Conservation (phyloP, 2,888 invertebrate species). For the Drosophila algonquin region DNA sequence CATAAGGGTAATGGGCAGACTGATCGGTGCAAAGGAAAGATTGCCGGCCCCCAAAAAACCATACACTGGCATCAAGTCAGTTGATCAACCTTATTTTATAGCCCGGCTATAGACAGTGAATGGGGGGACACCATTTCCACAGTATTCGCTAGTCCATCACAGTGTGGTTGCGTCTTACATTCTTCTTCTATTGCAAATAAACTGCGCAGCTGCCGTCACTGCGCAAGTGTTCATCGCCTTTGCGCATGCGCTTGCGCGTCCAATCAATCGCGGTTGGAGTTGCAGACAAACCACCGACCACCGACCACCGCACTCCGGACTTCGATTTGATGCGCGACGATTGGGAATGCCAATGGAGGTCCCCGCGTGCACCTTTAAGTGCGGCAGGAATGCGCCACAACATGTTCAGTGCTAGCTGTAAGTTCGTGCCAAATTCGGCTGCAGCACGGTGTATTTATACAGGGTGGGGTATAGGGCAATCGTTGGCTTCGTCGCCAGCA, state of each 20-base stretch:
- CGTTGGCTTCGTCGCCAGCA: too few species aligned
- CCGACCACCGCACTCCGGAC: not conserved
- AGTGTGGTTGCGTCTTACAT: not conserved
- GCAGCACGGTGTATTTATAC: too few species aligned
- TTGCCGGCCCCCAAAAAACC: too few species aligned
- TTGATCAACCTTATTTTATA: too few species aligned
- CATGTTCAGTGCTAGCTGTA: slow-evolving; percentile 18
- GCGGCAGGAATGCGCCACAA: slow-evolving; percentile 36
- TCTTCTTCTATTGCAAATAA: slow-evolving; percentile 40
- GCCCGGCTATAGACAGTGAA: not conserved
- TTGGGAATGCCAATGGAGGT: slow-evolving; percentile 55
- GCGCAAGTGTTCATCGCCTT: slow-evolving; percentile 23
- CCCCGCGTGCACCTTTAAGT: slow-evolving; percentile 28
- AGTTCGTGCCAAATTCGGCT: slow-evolving; percentile 29
- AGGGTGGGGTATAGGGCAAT: too few species aligned
- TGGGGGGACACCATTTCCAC: not conserved
- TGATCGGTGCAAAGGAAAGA: too few species aligned
- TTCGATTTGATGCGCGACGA: slow-evolving; percentile 41
- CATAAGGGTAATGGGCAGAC: not conserved
- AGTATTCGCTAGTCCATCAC: slow-evolving; percentile 19
- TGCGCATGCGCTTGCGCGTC: slow-evolving; percentile 40
- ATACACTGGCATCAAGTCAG: too few species aligned
- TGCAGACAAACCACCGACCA: not conserved
- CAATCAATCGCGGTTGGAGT: slow-evolving; percentile 47
- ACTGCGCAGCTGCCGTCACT: slow-evolving; percentile 53